Evolutionary conservation across 2,888 invertebrate genomes (phyloP), one percentile per base, ranked within the genome.

Genomic region (Euplexia lucipara): DNA sequence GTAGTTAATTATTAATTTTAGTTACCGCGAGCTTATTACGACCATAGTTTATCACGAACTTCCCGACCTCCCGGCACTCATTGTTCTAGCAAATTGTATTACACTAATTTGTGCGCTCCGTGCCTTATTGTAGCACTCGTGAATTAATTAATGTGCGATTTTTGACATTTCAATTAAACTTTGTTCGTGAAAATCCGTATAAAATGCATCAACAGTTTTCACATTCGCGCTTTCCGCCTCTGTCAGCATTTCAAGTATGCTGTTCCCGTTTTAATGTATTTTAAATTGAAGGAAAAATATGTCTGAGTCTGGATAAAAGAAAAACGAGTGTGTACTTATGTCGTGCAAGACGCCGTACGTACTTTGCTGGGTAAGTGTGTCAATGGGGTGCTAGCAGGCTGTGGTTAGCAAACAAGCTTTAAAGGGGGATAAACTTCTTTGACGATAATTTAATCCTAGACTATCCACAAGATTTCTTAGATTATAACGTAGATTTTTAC

Each of bases 101-200:
- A 64, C 73, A 77, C 62, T 54, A 79, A 79, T 67, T 80, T 71
- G 64, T 30, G 34, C 59, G 47, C 26, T 53, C 34, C 53, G 48
- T 73, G 48, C 67, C 47, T 68, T 65, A 64, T 44, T 60, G 72
- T 67, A 68, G 61, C 63, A 57, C 75, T 81, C 75, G 57, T 51
- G 60, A 64, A 72, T 72, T 75, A 74, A 82, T 79, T 70, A 77
- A 54, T 62, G 61, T 68, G 56, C 44, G 56, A 73, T 70, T 80
- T 83, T 80, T 71, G 79, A 69, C 69, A 42, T 73, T 83, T 67
- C 75, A 78, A 77, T 78, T 83, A 78, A 72, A 70, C 67, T 37
- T 53, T 65, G 39, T 52, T 47, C 53, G 51, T 22, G 58, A 51
- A 68, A 5, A 45, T 72, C 72, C 66, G 42, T 37, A 63, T 60